Evolutionary conservation across 2,113 vertebrate genomes (phyloP), one percentile per base, ranked within the genome.

Genomic region (Pipa parva): DNA sequence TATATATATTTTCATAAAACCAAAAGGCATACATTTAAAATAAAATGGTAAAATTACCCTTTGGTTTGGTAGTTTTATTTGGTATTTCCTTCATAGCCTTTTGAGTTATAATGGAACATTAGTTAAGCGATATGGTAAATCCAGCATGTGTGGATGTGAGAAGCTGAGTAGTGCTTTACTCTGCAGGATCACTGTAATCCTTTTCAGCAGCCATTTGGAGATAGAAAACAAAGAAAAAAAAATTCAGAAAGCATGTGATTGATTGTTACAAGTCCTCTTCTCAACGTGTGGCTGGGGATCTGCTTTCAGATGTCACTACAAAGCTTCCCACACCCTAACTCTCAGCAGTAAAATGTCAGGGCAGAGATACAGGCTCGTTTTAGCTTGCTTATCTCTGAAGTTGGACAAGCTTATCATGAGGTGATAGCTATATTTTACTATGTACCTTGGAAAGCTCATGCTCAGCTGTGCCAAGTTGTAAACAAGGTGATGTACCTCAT

Each of bases 191-290:
- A 74, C 33, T 42, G 71, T 75, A 73, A 77, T 75, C 76, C 65
- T 75, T 79, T 71, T 65, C 50, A 74, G 75, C 77, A 78, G 74
- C 69, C 75, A 68, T 76, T 77, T 71, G 78, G 70, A 72, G 70
- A 71, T 59, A 68, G 72, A 77, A 77, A 83, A 84, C 81, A 79
- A 85, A 78, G 70, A 50, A 71, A 59, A 56, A 80, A 80, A 83
- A 15, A 78, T 78, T 81, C 80, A 82, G 80, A 76, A 77, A 77
- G 76, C 84, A 78, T 63, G 77, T 83, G 82, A 83, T 56, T 71
- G 75, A 58, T 80, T 81, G 77, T 82, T 83, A 80, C 81, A 80
- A 45, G 71, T 60, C 77, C 75, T 75, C 61, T 63, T 42, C 71
- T 63, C 71, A 63, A 7, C 0, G 58, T 72, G 77, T 67, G 62